Conservation (phyloP, 2,888 invertebrate genomes). For the Drosophila kokeensis region DNA sequence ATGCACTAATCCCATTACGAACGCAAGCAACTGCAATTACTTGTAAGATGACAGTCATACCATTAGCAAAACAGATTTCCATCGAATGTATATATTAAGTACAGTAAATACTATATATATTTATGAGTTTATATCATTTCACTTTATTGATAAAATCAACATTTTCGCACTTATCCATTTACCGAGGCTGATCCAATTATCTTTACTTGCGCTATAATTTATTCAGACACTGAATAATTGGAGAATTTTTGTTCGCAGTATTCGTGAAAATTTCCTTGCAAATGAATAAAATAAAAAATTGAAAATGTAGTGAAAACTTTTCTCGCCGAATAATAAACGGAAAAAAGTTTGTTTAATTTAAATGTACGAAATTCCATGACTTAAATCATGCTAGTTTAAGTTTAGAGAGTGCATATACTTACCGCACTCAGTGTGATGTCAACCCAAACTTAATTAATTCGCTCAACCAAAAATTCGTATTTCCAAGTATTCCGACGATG, state of each 20-base stretch:
- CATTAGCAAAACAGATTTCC: not conserved
- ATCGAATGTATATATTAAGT: slow-evolving; percentile 1
- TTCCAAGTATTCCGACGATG: slow-evolving; percentile 23
- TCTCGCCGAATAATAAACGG: not conserved
- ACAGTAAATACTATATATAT: slow-evolving; percentile 4
- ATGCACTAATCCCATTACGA: slow-evolving; percentile 1
- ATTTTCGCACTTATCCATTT: slow-evolving; percentile 9
- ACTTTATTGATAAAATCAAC: not conserved
- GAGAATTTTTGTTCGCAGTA: not conserved
- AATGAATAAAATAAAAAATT: not conserved
- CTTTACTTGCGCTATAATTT: slow-evolving; percentile 5
- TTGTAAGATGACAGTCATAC: not conserved
- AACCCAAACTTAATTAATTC: slow-evolving; percentile 45
- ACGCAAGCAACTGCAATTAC: not conserved
- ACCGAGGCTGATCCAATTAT: slow-evolving; percentile 33
- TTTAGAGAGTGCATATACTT: not conserved
- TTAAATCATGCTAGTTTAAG: not conserved
- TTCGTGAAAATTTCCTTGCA: not conserved
- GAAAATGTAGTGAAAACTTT: not conserved
- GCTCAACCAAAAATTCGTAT: slow-evolving; percentile 26
- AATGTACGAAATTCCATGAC: not conserved
- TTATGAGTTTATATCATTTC: not conserved
- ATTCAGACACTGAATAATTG: slow-evolving; percentile 29
- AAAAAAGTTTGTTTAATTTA: not conserved
- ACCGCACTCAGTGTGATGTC: slow-evolving; percentile 5